Evolutionary conservation across 2,113 vertebrate species (phyloP).

Genomic region (Callospermophilus lateralis): DNA sequence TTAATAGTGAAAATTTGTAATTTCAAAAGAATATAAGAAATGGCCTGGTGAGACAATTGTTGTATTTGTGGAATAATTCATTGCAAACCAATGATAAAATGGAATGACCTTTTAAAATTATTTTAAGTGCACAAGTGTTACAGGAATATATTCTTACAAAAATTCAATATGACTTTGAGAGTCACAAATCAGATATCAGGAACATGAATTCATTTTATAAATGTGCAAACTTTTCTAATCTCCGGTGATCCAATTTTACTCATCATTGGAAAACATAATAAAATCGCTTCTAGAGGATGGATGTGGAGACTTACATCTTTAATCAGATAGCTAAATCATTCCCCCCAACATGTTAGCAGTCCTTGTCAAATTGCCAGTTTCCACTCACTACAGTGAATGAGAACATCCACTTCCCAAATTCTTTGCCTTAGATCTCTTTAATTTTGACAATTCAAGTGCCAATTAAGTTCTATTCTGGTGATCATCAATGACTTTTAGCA

Average conservation of each 20-base stretch:
- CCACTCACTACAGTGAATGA: neutral
- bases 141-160: conserved; percentile 8
- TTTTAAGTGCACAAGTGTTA: neutral
- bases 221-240: neutral
- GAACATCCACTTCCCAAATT: neutral
- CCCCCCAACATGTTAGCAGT: neutral
- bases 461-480: neutral
- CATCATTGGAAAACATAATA: neutral
- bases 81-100: neutral
- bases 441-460: neutral
- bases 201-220: conserved; percentile 19
- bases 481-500: neutral
- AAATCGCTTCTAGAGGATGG: neutral
- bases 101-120: conserved; percentile 1
- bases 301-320: neutral
- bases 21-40: neutral
- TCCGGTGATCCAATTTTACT: neutral
- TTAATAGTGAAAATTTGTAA: neutral
- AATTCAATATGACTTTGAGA: neutral
- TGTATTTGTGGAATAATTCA: neutral
- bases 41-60: neutral
- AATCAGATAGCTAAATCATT: neutral
- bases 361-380: neutral
- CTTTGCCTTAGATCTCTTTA: neutral
- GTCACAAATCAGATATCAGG: conserved; percentile 31